Conservation (phyloP, 2,888 invertebrate species). For the Lypha dubia region DNA sequence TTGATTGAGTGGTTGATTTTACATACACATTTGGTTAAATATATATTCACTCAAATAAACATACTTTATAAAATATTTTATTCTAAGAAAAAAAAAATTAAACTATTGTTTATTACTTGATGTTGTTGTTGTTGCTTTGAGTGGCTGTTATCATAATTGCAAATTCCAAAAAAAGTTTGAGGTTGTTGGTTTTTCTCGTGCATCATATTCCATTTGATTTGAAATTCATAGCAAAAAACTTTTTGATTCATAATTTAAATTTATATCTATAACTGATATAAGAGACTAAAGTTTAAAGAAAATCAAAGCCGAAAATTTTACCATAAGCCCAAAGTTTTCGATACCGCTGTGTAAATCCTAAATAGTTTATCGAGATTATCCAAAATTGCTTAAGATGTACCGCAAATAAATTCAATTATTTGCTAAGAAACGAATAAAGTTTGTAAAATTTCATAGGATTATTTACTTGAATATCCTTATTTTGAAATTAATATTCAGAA, state of each 20-base stretch:
- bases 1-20: conserved; percentile 67
- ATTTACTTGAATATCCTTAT: too few species aligned
- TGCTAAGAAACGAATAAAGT: too few species aligned
- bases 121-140: conserved; percentile 24
- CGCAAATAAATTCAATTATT: too few species aligned
- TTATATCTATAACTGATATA: background rate
- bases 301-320: background rate
- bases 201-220: conserved; percentile 3
- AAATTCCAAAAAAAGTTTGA: conserved; percentile 32
- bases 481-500: too few species aligned
- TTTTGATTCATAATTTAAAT: conserved; percentile 26
- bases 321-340: too few species aligned
- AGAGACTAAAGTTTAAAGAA: background rate
- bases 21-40: conserved; percentile 40
- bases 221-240: conserved; percentile 22
- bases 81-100: conserved; percentile 43
- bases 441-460: too few species aligned
- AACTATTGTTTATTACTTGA: conserved; percentile 35
- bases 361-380: background rate
- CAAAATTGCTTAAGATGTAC: too few species aligned
- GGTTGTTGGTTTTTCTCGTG: conserved; percentile 32
- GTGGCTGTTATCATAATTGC: conserved; percentile 38
- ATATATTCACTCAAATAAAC: conserved; percentile 28
- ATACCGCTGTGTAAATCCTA: too few species aligned
- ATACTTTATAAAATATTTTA: conserved; percentile 46